Base-by-base conservation (phyloP, 2,888 invertebrate species). In the Epinotia nisella region DNA sequence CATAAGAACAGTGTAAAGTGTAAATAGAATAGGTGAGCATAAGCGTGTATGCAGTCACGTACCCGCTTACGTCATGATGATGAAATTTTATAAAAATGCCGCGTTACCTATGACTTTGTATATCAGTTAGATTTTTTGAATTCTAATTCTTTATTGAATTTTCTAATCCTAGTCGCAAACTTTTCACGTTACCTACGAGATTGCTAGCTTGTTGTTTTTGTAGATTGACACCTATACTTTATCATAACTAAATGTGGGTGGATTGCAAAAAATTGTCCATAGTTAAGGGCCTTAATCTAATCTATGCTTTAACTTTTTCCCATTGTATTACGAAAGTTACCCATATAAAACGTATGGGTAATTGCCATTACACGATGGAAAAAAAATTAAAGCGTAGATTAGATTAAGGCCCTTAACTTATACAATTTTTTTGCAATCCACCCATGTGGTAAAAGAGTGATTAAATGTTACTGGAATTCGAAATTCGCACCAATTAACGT, bases 31-130 rank as follows among this genome's bases (percentile, higher is more conserved):
- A 41, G 49, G 56, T 61, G 62, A 69, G 39, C 60, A 45, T 35
- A 17, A 41, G 51, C 58, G 51, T 71, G 65, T 24, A 49, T 69
- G 68, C 19, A 41, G 64, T 73, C 73, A 73, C 73, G 68, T 73
- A 68, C 13, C 15, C 51, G 51, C 58, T 73, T 51, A 73, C 69
- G 64, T 73, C 58, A 69, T 51, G 41, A 59, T 58, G 69, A 73
- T 69, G 62, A 69, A 64, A 73, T 64, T 7, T 49, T 29, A 21
- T 49, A 55, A 56, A 71, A 72, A 68, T 17, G 45, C 45, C 35
- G 45, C 24, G 29, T 13, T 35, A 39, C 35, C 39, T 49, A 41
- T 53, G 53, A 65, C 29, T 49, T 39, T 35, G 49, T 1, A 5
- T n/a, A 29, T 56, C 24, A 35, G 45, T 61, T 60, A 15, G 10